Base-by-base conservation (phyloP, 2,888 invertebrate genomes). In the Theodoxus fluviatilis region DNA sequence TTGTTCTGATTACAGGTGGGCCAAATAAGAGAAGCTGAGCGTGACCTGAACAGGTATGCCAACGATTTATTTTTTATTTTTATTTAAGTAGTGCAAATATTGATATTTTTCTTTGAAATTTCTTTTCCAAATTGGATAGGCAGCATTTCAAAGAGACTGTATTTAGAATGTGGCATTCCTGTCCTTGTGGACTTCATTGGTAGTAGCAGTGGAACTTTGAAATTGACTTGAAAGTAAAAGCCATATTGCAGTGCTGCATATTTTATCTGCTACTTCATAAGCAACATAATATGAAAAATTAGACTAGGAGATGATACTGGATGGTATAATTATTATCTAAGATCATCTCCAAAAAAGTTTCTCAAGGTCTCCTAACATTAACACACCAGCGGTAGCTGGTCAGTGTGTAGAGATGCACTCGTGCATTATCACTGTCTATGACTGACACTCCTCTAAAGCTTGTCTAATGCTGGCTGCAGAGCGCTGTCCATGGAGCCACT, bases 401-500 rank as follows among this genome's bases (percentile, higher is more conserved):
- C 22, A 9, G n/a, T 22, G 18, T 22, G 25, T 57, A 57, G 57
- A 57, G 57, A 9, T 57, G 22, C 22, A n/a, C n/a, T n/a, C n/a
- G n/a, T 12, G 57, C n/a, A 12, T 18, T 57, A 22, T 12, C 12
- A 57, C n/a, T 25, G 18, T 43, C 22, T 12, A 25, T 40, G 15
- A 22, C 28, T 57, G 25, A 2, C 12, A 59, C 4, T 38, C 49
- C 28, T 55, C 1, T 68, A 12, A 35, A 15, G 12, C 7, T 40
- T 28, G 35, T 71, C n/a, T 55, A 31, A 1, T 68, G 12, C 55
- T 40, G 28, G 69, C n/a, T 74, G 25, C 79, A 83, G 82, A 68
- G 85, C 85, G 22, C 84, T 87, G 67, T 72, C 76, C 57, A 71
- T 84, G 74, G 87, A 87, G 70, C 84, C 85, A 0, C 61, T 77